A percentile compares a stretch with the other conserved stretches of the same genome.
phyloP scores from a whole-genome alignment of 2,113 vertebrate species.

The Crotalus tigris region DNA sequence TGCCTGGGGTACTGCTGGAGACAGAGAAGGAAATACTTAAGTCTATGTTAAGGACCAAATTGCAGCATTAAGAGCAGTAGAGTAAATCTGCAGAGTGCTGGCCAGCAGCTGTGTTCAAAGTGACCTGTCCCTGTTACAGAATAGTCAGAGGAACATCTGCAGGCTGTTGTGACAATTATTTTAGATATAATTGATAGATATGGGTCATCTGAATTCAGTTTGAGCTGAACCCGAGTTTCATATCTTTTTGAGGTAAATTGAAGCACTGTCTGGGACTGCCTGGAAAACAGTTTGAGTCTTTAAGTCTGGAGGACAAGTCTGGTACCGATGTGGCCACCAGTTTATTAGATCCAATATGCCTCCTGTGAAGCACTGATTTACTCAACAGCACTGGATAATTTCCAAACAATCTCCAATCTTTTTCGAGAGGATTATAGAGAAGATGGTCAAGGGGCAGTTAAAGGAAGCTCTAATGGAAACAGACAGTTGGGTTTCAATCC shows the following conservation, averaged over 20 bases:
- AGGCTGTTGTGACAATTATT: neutral
- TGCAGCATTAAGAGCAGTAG: neutral
- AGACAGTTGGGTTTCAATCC: neutral
- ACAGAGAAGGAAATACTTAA: neutral
- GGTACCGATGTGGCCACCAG: neutral
- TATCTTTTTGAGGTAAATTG: neutral
- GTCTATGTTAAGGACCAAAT: neutral
- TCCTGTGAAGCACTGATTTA: neutral
- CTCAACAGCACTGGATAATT: neutral
- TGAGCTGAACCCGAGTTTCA: neutral
- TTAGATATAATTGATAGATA: neutral
- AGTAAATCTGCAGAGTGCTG: neutral
- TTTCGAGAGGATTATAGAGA: neutral
- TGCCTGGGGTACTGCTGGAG: neutral
- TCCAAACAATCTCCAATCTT: neutral
- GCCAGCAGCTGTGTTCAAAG: neutral
- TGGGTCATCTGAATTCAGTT: neutral
- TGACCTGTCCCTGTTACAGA: neutral
- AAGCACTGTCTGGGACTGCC: neutral
- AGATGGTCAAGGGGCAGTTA: neutral
- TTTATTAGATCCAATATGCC: neutral
- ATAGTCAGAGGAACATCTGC: neutral
- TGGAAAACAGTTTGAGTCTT: neutral
- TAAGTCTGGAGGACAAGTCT: neutral
- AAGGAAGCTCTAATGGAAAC: neutral